Evolutionary conservation across 2,888 invertebrate species (phyloP), one percentile per base, ranked within the genome.

Genomic region (Cosmorhoe ocellata): DNA sequence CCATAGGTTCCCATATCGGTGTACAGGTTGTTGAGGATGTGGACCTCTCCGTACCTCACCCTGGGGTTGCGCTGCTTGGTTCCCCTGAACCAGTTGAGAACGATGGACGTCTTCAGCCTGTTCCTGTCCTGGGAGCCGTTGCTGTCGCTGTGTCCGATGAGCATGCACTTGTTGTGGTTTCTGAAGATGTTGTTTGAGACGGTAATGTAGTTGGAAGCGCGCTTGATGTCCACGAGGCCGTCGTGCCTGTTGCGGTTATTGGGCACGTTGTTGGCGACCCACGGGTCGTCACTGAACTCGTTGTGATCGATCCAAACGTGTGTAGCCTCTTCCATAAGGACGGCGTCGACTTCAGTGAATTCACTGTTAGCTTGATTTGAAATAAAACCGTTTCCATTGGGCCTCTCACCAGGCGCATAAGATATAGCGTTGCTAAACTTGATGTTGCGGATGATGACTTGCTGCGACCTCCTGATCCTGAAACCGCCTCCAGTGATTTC

Each of bases 101-200:
- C 8, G 9, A 53, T 26, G 1, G 53, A 32, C 3, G 36, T 38
- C 47, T 47, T 61, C 32, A 61, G 50, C 18, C 24, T 46, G 9
- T 51, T 49, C 6, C 9, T n/a, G 30, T 60, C 60, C 32, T 56
- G 51, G 1, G 49, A 41, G 1, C 37, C 56, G 44, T 56, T 58
- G 24, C 1, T 13, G 34, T 58, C 58, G 28, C 1, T 31, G 45
- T 58, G 53, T 2, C 60, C 60, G 12, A 58, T 44, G 1, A 60
- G 49, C 26, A 44, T 54, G 36, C 22, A 18, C 43, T 58, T 56
- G 51, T 60, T 60, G 45, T 60, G 60, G 51, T 58, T 51, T 4
- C 56, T 40, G 56, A 60, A 60, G 42, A 60, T 49, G 47, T 48
- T 54, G 50, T 61, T 37, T 1, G 60, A 58, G 4, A 61, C 40